Base-by-base conservation (phyloP, 2,888 invertebrate genomes). In the Cataglyphis rosenhaueri region DNA sequence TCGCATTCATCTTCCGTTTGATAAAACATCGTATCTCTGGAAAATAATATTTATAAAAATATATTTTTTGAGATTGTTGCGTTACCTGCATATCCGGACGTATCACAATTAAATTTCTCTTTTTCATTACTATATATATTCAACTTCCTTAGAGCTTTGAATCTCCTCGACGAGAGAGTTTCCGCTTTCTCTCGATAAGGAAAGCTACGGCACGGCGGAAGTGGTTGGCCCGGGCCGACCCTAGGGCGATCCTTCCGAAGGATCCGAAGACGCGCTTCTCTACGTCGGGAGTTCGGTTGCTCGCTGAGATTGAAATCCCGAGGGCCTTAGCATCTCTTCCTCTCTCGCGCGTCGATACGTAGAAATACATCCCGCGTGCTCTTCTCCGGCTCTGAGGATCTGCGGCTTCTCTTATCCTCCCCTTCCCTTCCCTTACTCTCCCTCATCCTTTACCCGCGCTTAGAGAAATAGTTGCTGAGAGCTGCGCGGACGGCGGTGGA, bases 251-350 rank as follows among this genome's bases (percentile, higher is more conserved):
- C 70, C 75, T 74, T 71, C 75, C 71, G 66, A 84, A 84, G 86
- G 84, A 85, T 82, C 83, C 79, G 76, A 84, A 88, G 87, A 85
- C 86, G 84, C 68, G 71, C 71, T 32, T 5, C 32, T 57, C 73
- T 66, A 75, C 61, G 62, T 70, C 85, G n/a, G 41, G 71, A 73
- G 65, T 21, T 64, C 44, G 41, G 44, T 57, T 44, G n/a, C 75
- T 61, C 62, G 73, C 74, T 61, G 84, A 87, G 86, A 86, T 88
- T 85, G 86, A 86, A 85, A 83, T 84, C 85, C 86, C 84, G 35
- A 55, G 78, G 71, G 75, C 66, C 57, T 35, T 65, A 29, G n/a
- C 78, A 25, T 59, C 61, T 38, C 70, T 59, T 35, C 65, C 61
- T 48, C n/a, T 52, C 48, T 52, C 48, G n/a, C 74, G 12, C 61